Conservation (phyloP, 2,888 invertebrate genomes). For the Polia nebulosa region DNA sequence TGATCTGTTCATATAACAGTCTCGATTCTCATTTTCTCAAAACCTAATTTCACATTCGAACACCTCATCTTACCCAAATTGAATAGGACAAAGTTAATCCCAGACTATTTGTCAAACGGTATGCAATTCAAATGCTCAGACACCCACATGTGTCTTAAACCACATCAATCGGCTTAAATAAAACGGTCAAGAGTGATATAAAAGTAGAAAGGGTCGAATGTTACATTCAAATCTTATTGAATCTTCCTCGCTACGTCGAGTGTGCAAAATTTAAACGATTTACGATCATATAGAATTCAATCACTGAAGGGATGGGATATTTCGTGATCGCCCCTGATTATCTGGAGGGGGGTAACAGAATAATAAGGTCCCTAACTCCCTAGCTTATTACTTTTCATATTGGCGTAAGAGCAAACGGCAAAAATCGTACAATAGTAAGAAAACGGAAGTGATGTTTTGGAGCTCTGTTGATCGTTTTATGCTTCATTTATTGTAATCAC, state of each 20-base stretch:
- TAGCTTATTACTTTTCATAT: slow-evolving; percentile 41
- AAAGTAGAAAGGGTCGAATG: slow-evolving; percentile 52
- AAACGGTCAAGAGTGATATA: slow-evolving; percentile 54
- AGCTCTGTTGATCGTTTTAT: not conserved
- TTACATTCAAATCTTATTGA: slow-evolving; percentile 66
- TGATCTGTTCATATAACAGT: not conserved
- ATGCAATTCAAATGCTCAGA: slow-evolving; percentile 20
- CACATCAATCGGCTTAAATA: slow-evolving; percentile 41
- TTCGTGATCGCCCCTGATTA: slow-evolving; percentile 48
- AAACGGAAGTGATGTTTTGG: not conserved
- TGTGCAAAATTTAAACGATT: slow-evolving; percentile 59
- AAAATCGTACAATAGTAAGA: not conserved
- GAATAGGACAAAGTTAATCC: slow-evolving; percentile 3
- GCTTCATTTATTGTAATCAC: not conserved
- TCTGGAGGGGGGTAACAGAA: slow-evolving; percentile 46
- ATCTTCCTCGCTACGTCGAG: slow-evolving; percentile 40
- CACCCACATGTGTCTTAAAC: slow-evolving; percentile 24
- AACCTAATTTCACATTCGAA: not conserved
- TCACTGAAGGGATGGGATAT: slow-evolving; percentile 50
- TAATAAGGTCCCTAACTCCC: slow-evolving; percentile 44
- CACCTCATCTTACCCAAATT: slow-evolving; percentile 11
- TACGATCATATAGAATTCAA: slow-evolving; percentile 60
- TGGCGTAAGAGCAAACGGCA: slow-evolving; percentile 10
- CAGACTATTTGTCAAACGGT: slow-evolving; percentile 10
- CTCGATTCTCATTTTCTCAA: not conserved